Conservation (phyloP, 2,113 vertebrate genomes). For the Chelonoidis abingdonii region DNA sequence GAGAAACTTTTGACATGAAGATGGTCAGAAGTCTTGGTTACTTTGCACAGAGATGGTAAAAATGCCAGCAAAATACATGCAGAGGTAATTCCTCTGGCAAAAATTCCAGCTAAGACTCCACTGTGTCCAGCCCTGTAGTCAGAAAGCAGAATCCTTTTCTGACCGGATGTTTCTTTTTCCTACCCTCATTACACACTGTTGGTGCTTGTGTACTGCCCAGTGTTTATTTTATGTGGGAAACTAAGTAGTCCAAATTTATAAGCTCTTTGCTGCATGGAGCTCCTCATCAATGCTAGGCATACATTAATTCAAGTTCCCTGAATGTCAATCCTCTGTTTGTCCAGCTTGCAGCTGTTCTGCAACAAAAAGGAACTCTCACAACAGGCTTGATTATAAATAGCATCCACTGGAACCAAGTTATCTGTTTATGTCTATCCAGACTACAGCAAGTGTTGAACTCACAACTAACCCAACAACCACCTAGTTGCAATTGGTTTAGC, state of each 20-base stretch:
- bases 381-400: no score
- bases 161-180: neutral
- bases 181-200: neutral
- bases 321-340: neutral
- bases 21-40: constrained; percentile 39
- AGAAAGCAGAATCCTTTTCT: neutral
- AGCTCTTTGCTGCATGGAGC: neutral
- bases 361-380: no score
- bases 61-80: neutral
- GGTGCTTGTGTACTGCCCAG: neutral
- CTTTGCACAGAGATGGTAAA: constrained; percentile 47
- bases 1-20: constrained; percentile 55
- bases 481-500: neutral
- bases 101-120: neutral
- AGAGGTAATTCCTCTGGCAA: neutral
- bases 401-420: neutral
- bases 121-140: constrained; percentile 25
- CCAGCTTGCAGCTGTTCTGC: no score
- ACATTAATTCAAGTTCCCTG: neutral
- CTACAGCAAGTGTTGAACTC: neutral
- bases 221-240: neutral
- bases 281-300: neutral
- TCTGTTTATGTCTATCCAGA: neutral
- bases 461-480: neutral
- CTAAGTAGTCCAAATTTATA: neutral